phyloP scores from a whole-genome alignment of 1,140 invertebrate species.

The Polyergus mexicanus region DNA sequence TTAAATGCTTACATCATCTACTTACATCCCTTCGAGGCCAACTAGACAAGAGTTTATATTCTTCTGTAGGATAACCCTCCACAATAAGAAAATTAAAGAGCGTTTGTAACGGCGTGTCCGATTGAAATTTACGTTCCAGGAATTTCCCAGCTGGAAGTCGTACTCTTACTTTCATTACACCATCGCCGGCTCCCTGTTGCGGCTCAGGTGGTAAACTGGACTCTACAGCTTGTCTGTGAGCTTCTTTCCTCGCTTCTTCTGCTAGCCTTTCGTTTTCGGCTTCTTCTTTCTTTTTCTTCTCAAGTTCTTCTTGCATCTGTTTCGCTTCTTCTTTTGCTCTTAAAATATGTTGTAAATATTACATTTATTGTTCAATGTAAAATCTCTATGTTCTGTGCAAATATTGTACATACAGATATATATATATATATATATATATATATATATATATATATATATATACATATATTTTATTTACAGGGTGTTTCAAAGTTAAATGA shows the following conservation, averaged over 20 bases:
- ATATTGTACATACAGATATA: background rate
- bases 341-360: conserved; percentile 64
- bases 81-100: conserved; percentile 95
- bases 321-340: conserved; percentile 94
- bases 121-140: conserved; percentile 91
- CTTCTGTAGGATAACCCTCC: conserved; percentile 94
- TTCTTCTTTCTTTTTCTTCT: conserved; percentile 89
- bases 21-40: conserved; percentile 97
- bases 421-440: too few species aligned
- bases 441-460: too few species aligned
- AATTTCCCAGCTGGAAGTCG: conserved; percentile 91
- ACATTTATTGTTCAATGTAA: conserved; percentile 3
- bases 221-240: conserved; percentile 87
- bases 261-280: conserved; percentile 91
- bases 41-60: conserved; percentile 96
- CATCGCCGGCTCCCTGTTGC: conserved; percentile 86
- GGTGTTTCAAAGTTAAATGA: too few species aligned
- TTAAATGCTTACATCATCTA: conserved; percentile 78
- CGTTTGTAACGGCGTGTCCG: conserved; percentile 90
- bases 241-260: conserved; percentile 91
- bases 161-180: conserved; percentile 92
- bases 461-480: too few species aligned
- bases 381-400: conserved; percentile 18
- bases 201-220: conserved; percentile 90
- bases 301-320: conserved; percentile 90